Percentiles rank a stretch among this genome's conserved stretches.
These are phyloP conservation scores for Dromaius novaehollandiae DNA, from an alignment of 2,113 vertebrate species.

Conservation along the genomic window DNA sequence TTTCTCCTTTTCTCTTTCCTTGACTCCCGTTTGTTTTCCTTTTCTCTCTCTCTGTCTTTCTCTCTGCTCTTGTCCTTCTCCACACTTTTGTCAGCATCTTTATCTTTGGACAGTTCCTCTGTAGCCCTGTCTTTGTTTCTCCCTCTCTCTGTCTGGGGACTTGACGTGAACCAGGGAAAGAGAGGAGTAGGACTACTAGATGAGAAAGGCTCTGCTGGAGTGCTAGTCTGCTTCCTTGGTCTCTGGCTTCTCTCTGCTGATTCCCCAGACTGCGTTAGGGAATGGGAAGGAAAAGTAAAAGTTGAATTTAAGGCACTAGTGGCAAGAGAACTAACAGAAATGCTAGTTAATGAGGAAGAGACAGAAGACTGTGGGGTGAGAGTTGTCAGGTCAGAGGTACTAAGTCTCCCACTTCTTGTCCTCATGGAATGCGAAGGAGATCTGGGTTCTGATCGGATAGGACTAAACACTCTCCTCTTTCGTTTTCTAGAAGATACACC, in stretches of 20 bases:
- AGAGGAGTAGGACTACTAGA: slow-evolving; percentile 77
- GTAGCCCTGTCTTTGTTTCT: slow-evolving; percentile 76
- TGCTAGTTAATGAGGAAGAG: slow-evolving; percentile 86
- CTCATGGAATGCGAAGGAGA: slow-evolving; percentile 98
- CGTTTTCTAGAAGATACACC: slow-evolving; percentile 79
- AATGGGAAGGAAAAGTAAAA: slow-evolving; percentile 82
- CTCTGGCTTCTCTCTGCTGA: slow-evolving; percentile 76
- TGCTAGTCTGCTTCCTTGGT: slow-evolving; percentile 71
- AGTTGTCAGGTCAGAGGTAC: slow-evolving; percentile 80
- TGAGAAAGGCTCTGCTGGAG: slow-evolving; percentile 78
- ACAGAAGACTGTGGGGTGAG: slow-evolving; percentile 76
- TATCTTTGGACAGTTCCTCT: slow-evolving; percentile 80
- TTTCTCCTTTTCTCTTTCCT: slow-evolving; percentile 89
- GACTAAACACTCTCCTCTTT: slow-evolving; percentile 81
- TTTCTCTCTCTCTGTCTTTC: slow-evolving; percentile 85
- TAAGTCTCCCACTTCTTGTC: slow-evolving; percentile 91
- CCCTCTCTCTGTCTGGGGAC: slow-evolving; percentile 82
- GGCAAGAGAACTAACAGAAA: slow-evolving; percentile 88
- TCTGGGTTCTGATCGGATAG: slow-evolving; percentile 84
- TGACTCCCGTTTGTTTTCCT: slow-evolving; percentile 92
- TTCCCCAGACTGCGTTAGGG: slow-evolving; percentile 77
- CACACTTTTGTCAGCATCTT: slow-evolving; percentile 79
- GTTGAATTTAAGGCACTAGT: slow-evolving; percentile 97
- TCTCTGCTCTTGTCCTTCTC: slow-evolving; percentile 90
- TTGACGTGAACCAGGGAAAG: slow-evolving; percentile 83